phyloP scores from a whole-genome alignment of 2,888 invertebrate genomes.

The Habroteleia sp. region DNA sequence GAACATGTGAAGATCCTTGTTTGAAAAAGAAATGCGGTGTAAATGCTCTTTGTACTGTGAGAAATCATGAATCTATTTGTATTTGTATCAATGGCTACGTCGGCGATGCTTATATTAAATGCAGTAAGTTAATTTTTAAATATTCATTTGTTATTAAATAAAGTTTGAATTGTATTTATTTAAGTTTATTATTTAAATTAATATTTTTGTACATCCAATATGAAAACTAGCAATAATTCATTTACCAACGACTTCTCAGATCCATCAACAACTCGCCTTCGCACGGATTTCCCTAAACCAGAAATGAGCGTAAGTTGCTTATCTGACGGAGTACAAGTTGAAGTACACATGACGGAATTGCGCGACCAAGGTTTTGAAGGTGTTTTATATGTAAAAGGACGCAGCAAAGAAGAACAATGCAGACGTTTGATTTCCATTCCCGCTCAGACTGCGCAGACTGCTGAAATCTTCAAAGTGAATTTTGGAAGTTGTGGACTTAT shows the following conservation, averaged over 20 bases:
- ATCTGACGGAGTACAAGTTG: constrained; percentile 94
- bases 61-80: constrained; percentile 89
- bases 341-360: too few relatives aligned
- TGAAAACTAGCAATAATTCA: too few relatives aligned
- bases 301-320: too few relatives aligned
- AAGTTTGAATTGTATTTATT: too few relatives aligned
- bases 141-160: too few relatives aligned
- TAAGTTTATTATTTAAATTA: too few relatives aligned
- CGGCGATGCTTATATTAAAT: constrained; percentile 88
- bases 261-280: constrained; percentile 76
- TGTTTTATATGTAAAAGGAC: too few relatives aligned
- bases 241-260: constrained; percentile 30
- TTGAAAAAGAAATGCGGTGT: constrained; percentile 86
- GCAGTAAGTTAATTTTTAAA: constrained; percentile 84
- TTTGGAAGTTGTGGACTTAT: constrained; percentile 96
- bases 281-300: constrained; percentile 93
- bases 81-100: constrained; percentile 89
- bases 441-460: constrained; percentile 83
- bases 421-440: too few relatives aligned
- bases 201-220: too few relatives aligned
- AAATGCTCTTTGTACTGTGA: constrained; percentile 89
- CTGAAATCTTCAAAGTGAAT: constrained; percentile 88
- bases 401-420: constrained; percentile 95
- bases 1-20: constrained; percentile 91
- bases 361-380: constrained; percentile 86